Evolutionary conservation across 30 jellyfish, hydroid and myxozoan genomes (phyloP), one percentile per base, ranked within the genome.

Genomic region (Phacellophora camtschatica): DNA sequence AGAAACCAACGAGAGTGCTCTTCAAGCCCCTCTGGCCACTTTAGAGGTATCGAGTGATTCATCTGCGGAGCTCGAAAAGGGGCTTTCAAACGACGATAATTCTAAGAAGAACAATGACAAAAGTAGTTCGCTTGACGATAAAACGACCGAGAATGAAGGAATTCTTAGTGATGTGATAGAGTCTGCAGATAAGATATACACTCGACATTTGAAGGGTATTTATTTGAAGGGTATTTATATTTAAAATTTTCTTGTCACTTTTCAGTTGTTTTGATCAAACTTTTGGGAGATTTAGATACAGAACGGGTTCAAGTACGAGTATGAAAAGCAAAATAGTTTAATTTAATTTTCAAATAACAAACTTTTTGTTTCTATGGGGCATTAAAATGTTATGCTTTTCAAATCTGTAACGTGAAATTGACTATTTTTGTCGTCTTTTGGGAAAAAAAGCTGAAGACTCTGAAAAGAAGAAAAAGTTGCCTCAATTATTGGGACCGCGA

Each of bases 81-180:
- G 36, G 15, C 63, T 23, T 2, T 22, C 81, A 1, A 77, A 30
- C 27, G 88, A 58, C 4, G 36, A 24, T 1, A 20, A 39, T 4
- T 54, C 27, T 11, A 55, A 28, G 18, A 51, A 27, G 1, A 63
- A 58, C 23, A 51, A 45, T 2, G 23, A 22, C 25, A 69, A 27
- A 42, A 33, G 15, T 30, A 35, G 20, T 0, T 31, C 2, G 0
- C 25, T 12, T 62, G 23, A 33, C 12, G 89, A 77, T n/a, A 49
- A 56, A 27, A 36, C 81, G 13, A 49, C 41, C 8, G 81, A 65
- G 36, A 65, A 64, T 0, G 91, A 80, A 37, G 80, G 91, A 55
- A 70, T 80, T 32, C 50, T 80, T 8, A 80, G 75, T 29, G 91
- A 80, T 11, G 91, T 80, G 10, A 32, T 80, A 31, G 91, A 80